Percentiles rank a stretch among this genome's conserved stretches.
Conservation (phyloP, 2,888 invertebrate species). For the Acleris literana region DNA sequence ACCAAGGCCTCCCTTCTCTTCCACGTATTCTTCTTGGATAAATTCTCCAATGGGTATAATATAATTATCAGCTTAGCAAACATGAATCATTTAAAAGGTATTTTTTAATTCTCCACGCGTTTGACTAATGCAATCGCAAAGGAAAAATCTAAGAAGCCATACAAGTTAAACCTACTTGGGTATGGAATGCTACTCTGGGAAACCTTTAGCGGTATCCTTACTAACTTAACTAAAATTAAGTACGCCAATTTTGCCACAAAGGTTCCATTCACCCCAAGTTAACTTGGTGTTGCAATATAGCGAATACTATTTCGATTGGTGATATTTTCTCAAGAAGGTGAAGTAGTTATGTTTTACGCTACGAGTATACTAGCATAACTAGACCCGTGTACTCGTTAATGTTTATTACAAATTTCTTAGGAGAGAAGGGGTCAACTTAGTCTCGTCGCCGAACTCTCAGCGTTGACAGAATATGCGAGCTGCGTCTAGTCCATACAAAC, state of each 20-base stretch:
- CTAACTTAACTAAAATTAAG: not conserved
- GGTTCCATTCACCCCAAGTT: too few relatives aligned
- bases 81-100: conserved; percentile 20
- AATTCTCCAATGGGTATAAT: conserved; percentile 9
- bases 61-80: conserved; percentile 13
- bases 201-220: not conserved
- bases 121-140: conserved; percentile 15
- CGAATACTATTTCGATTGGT: too few relatives aligned
- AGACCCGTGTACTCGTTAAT: too few relatives aligned
- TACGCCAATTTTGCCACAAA: too few relatives aligned
- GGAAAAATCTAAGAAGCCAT: conserved; percentile 27
- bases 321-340: too few relatives aligned
- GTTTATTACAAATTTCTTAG: too few relatives aligned
- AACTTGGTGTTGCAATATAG: too few relatives aligned
- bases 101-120: conserved; percentile 6
- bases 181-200: conserved; percentile 25
- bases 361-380: not conserved
- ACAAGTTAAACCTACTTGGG: conserved; percentile 6
- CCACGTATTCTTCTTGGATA: not conserved
- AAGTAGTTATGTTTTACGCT: not conserved
- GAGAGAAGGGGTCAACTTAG: too few relatives aligned
- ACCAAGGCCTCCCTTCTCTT: too few relatives aligned
- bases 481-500: too few relatives aligned
- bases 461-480: too few relatives aligned
- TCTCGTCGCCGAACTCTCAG: too few relatives aligned